Base-by-base conservation (phyloP, 2,113 vertebrate genomes). In the Lepisosteus osseus region DNA sequence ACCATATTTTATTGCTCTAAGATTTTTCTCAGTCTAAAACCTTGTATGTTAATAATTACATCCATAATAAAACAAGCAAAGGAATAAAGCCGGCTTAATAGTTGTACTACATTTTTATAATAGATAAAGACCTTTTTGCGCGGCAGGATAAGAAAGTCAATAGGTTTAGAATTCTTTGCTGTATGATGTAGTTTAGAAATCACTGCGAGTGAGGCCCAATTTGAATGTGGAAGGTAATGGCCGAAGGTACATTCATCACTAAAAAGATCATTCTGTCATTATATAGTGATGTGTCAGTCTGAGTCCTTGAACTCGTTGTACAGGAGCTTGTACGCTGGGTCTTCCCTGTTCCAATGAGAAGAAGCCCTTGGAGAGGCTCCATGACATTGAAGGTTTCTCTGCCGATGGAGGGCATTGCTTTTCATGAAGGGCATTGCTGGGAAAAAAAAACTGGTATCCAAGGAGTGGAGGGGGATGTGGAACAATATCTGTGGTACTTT, bases 301-400 rank as follows among this genome's bases (percentile, higher is more conserved):
- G 51, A 61, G 45, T 74, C 64, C 61, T 78, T 72, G 41, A 77
- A 78, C 74, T 69, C 8, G 15, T 71, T 71, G 57, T 9, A 59
- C 62, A 44, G 69, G 64, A 65, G 61, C 73, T 74, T 14, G 75
- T 41, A 61, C 5, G 0, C 11, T 3, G 61, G 54, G 65, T 68
- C 66, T 47, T 68, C 61, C 13, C 61, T 71, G 61, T 51, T 41
- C 17, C 40, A 59, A 51, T 51, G 45, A 63, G 70, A 29, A 3
- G n/a, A 3, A 12, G 64, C 45, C 64, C 56, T 75, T 61, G 62
- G 42, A 7, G 61, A 14, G 67, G 77, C 13, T 62, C 71, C 75
- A 67, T 71, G 61, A 70, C 43, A 2, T 14, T 57, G 41, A 61
- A 70, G 68, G 68, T 43, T 57, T 42, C 40, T 44, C 64, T 44